Conservation (phyloP, 2,888 invertebrate species). For the Arge pagana region DNA sequence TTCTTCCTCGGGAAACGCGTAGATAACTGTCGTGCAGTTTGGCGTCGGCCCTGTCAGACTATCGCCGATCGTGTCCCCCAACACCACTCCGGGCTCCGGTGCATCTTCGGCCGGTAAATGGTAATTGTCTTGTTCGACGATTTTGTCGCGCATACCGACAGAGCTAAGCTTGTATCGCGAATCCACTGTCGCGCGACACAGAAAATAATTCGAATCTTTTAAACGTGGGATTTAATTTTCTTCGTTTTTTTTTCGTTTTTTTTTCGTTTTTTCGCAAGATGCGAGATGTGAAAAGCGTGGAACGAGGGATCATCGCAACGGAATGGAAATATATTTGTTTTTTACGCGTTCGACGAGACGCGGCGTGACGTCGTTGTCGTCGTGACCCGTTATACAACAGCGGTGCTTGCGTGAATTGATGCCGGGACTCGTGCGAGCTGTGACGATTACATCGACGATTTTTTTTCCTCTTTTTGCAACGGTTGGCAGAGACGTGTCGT, state of each 20-base stretch:
- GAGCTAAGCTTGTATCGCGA: conserved; percentile 48
- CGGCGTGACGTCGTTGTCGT: too few species aligned
- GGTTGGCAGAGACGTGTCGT: too few species aligned
- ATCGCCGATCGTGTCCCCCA: conserved; percentile 41
- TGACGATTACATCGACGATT: too few species aligned
- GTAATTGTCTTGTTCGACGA: conserved; percentile 32
- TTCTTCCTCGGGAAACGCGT: conserved; percentile 58
- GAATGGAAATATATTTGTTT: too few species aligned
- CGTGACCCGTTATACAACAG: too few species aligned
- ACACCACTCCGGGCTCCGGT: conserved; percentile 37
- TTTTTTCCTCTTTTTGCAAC: too few species aligned
- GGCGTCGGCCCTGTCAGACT: conserved; percentile 41
- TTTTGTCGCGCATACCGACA: conserved; percentile 42
- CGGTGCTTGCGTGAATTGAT: too few species aligned
- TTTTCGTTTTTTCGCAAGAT: background rate
- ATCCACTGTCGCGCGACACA: conserved; percentile 39
- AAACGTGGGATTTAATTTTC: background rate
- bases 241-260: background rate
- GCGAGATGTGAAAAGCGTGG: background rate
- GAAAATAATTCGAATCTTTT: background rate
- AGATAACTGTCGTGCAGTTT: conserved; percentile 62
- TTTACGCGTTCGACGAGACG: too few species aligned
- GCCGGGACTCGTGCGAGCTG: too few species aligned
- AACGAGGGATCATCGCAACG: too few species aligned
- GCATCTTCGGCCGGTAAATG: conserved; percentile 35